Evolutionary conservation across 30 jellyfish, hydroid and myxozoan genomes (phyloP).

Genomic region (Chironex yamaguchii): DNA sequence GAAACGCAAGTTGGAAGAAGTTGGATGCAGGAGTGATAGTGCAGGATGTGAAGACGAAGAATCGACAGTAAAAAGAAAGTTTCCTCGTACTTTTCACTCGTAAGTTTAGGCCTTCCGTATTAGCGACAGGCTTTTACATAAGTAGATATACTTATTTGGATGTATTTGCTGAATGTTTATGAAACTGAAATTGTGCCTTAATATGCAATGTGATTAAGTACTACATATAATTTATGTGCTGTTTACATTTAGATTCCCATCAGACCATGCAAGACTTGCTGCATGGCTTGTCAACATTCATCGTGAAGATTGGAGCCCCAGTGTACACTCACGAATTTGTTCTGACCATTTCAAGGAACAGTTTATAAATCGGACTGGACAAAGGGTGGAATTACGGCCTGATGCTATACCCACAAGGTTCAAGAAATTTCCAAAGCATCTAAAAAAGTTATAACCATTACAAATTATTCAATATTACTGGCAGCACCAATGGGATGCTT

Average conservation of each 20-base stretch:
- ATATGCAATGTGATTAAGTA: no score
- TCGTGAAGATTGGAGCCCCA: slow-evolving; percentile 53
- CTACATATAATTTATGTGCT: no score
- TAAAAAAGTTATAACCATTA: slow-evolving; percentile 58
- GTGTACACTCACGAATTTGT: slow-evolving; percentile 27
- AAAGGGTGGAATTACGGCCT: neutral
- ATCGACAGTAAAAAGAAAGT: neutral
- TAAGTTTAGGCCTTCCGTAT: no score
- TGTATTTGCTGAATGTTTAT: no score
- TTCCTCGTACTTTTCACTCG: slow-evolving; percentile 39
- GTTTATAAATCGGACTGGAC: slow-evolving; percentile 14
- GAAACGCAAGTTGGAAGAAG: neutral
- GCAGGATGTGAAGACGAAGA: slow-evolving; percentile 33
- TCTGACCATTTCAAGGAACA: slow-evolving; percentile 44
- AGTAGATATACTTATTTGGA: no score
- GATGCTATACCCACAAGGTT: slow-evolving; percentile 59
- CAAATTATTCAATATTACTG: no score
- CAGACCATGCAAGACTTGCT: neutral
- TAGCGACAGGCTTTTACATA: no score
- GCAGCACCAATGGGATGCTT: no score
- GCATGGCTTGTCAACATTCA: slow-evolving; percentile 17
- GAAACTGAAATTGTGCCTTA: no score
- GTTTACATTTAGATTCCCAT: slow-evolving; percentile 16
- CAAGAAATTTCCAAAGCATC: slow-evolving; percentile 53
- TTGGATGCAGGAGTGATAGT: slow-evolving; percentile 9